Base-by-base conservation (phyloP, 2,113 vertebrate genomes). In the Cryptotis parvus region DNA sequence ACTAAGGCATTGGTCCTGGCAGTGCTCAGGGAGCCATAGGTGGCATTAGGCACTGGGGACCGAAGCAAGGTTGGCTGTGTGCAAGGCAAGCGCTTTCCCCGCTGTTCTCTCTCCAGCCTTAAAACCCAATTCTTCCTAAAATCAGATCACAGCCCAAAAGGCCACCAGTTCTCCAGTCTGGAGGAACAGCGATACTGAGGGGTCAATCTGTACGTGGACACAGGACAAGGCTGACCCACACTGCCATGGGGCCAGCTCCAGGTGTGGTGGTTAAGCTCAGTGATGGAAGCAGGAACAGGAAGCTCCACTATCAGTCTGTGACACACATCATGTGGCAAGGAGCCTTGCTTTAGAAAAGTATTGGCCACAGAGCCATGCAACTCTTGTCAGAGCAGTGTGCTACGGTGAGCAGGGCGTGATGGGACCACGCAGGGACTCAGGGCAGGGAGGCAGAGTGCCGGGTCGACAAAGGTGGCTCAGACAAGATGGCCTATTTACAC, bases 351-450 rank as follows among this genome's bases (percentile, higher is more conserved):
- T 45, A 45, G 69, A n/a, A 45, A 37, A 15, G 22, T 8, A 35
- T 20, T 4, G 33, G 66, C 22, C 69, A 33, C 39, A 33, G 3
- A 55, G 16, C 6, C 22, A 69, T 0, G 10, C 1, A 7, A 0
- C 8, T 6, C 37, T 87, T 80, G 43, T 45, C 77, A 61, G 52
- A 20, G 39, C 29, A 22, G 45, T 9, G n/a, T 9, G 55, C 7
- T 31, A 1, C 35, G 27, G 9, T 33, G 33, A 41, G 61, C n/a
- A 35, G 22, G 6, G 35, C 39, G 0, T 14, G 43, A 6, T 12
- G 26, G 22, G 5, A 10, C 16, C 20, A 77, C 37, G 39, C 1
- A 0, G 0, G 3, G 29, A 35, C 35, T 77, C 5, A 0, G 35
- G 39, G 3, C 4, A 6, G 37, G 6, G 8, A 39, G 24, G 2